Base-by-base conservation (phyloP, 1,140 invertebrate species). In the Drosophila bocqueti region DNA sequence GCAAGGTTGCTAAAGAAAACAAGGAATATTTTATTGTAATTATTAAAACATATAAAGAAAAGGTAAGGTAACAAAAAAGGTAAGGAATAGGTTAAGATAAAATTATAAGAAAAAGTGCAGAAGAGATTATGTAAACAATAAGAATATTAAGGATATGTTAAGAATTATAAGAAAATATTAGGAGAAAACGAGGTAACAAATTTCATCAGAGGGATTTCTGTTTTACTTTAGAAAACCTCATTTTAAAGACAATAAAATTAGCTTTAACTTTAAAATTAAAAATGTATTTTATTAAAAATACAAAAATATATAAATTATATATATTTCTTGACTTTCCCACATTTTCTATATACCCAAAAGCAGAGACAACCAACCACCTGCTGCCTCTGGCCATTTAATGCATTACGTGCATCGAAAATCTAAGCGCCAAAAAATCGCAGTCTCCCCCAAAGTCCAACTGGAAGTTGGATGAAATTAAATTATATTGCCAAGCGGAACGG, bases 401-500 rank as follows among this genome's bases (percentile, higher is more conserved):
- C 54, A 57, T 57, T 57, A 57, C 54, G 54, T 57, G 54, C 54
- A 57, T 57, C 36, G 54, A 40, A 57, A 57, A 57, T 38, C 52
- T 38, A 55, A 57, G 36, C 54, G 36, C 54, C 36, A 40, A 38
- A 57, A 54, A 57, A 40, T 57, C 54, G 54, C 54, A 40, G 9
- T n/a, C 21, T 40, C 54, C 21, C 21, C 36, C 1, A 7, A 1
- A 54, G 36, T 57, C 21, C 36, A n/a, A 57, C 0, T n/a, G 4
- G 9, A 57, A 57, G 54, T 36, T 21, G 50, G 0, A 10, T 57
- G 34, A 57, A 57, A 57, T 57, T 57, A 57, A 57, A 57, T 57
- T 57, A 57, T 57, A 57, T 57, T 57, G 54, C 54, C 54, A 57
- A 57, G 54, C 54, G 54, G 54, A 57, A 57, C 54, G 54, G 54